phyloP scores from a whole-genome alignment of 53 echinoderm and acorn worm species.

The Arbacia lixula region DNA sequence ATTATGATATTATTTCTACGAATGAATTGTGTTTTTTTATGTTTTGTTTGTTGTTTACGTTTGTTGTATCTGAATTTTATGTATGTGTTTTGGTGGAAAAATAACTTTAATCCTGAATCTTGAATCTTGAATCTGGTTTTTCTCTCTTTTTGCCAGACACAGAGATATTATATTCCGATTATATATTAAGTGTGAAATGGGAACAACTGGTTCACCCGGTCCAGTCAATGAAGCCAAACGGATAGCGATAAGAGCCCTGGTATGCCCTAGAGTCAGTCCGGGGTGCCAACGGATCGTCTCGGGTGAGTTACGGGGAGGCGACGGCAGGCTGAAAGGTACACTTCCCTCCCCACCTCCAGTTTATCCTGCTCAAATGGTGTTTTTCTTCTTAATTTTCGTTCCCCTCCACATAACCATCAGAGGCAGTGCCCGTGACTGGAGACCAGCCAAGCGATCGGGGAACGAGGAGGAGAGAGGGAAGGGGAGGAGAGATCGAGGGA shows the following conservation, averaged over 20 bases:
- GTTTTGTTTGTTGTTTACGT: no score
- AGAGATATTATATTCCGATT: not conserved
- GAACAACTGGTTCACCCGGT: not conserved
- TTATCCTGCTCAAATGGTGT: not conserved
- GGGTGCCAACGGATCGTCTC: constrained; percentile 22
- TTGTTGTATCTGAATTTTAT: no score
- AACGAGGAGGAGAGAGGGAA: not conserved
- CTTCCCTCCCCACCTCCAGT: constrained; percentile 16
- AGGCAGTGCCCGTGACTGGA: no score
- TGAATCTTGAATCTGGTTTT: no score
- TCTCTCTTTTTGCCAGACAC: no score
- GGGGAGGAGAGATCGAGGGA: not conserved
- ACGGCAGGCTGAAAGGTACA: constrained; percentile 28
- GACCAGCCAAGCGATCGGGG: no score
- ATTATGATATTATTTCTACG: no score
- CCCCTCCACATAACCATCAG: no score
- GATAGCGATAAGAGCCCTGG: not conserved
- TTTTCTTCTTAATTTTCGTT: no score
- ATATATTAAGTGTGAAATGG: not conserved
- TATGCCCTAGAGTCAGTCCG: not conserved
- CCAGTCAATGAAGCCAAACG: constrained; percentile 38
- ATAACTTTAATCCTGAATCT: no score
- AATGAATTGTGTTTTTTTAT: no score
- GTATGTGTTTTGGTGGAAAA: no score
- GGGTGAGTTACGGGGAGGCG: constrained; percentile 6